Evolutionary conservation across 2,113 vertebrate species (phyloP), one percentile per base, ranked within the genome.

Genomic region (Actenoides hombroni): DNA sequence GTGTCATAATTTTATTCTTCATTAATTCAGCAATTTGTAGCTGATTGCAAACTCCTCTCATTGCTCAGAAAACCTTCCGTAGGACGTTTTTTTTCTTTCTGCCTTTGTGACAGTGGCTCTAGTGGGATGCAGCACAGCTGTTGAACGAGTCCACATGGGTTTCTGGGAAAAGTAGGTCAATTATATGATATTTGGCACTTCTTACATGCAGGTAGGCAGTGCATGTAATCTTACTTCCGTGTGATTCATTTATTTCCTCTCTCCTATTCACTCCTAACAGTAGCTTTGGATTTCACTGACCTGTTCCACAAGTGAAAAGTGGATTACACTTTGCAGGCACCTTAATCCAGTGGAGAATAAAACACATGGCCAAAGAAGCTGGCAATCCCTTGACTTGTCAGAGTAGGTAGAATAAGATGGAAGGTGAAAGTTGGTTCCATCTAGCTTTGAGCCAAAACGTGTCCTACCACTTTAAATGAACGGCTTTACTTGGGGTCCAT

Each of bases 11-110:
- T 86, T 88, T 48, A 33, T 93, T 86, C 40, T 81, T 95, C 28
- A 42, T 74, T 88, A 90, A 88, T 83, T 94, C 90, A 78, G 81
- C 17, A 65, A 69, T 83, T 77, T 94, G 37, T 67, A 78, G 37
- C 39, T 88, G 81, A 90, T 88, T 96, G 49, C 46, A 54, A 44
- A 70, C 20, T 70, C 31, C 28, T 80, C 77, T 19, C 0, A 0
- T 80, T 93, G 88, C 51, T 90, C 64, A 95, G 79, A 88, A 88
- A 71, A 92, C 39, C 54, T 95, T 93, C 37, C 33, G 17, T 18
- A 40, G 49, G 54, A 46, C 40, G 26, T 46, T 0, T 57, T 71
- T 87, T 64, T 74, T 44, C 29, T 77, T 87, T 77, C 75, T 88
- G 28, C 40, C 14, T 40, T 5, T 35, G 4, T 76, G 64, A 28